A percentile compares a stretch with the other conserved stretches of the same genome.
Conservation (phyloP, 2,797 vertebrate genomes). For the Bradypus variegatus region DNA sequence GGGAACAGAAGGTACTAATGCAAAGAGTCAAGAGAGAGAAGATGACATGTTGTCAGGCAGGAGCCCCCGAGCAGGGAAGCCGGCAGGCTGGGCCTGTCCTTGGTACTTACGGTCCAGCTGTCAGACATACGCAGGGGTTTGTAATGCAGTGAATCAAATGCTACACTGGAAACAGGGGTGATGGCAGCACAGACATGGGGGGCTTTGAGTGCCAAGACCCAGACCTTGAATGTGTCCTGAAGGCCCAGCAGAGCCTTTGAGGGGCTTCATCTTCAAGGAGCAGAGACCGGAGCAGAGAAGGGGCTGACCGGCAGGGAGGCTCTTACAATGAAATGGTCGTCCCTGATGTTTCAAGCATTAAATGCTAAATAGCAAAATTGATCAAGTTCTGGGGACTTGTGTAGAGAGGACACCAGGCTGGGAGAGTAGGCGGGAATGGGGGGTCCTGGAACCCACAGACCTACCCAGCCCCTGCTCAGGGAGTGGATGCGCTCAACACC, state of each 20-base stretch:
- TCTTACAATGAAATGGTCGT: neutral
- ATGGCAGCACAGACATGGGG: neutral
- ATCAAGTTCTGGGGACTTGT: neutral
- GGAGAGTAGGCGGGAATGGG: neutral
- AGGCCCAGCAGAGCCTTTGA: neutral
- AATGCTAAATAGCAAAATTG: neutral
- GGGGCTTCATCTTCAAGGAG: neutral
- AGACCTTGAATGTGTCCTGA: neutral
- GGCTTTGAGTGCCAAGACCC: neutral
- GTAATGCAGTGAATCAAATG: neutral
- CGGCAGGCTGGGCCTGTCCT: neutral
- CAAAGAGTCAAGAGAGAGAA: neutral
- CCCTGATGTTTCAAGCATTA: neutral
- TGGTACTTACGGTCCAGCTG: neutral
- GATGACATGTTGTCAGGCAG: neutral
- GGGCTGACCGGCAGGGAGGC: neutral
- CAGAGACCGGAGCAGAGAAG: neutral
- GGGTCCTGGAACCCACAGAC: neutral
- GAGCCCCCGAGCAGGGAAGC: neutral
- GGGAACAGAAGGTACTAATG: neutral
- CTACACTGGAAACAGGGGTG: neutral
- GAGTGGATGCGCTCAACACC: neutral
- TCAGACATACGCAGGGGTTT: neutral
- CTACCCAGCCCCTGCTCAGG: neutral
- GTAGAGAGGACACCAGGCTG: neutral